Evolutionary conservation across 2,888 invertebrate genomes (phyloP).

Genomic region (Ceriagrion tenellum): DNA sequence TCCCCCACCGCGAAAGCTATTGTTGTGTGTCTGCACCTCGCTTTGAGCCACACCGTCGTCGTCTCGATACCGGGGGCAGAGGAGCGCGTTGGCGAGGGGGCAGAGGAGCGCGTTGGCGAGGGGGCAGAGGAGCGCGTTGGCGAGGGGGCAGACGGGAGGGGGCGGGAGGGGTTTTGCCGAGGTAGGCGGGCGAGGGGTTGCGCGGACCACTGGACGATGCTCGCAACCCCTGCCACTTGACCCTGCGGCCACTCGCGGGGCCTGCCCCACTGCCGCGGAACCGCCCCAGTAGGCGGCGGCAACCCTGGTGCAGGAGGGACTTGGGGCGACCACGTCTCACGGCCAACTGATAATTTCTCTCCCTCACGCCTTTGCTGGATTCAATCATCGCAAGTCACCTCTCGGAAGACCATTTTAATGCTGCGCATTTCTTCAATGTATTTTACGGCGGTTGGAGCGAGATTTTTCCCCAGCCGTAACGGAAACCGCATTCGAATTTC

Average conservation of each 20-base stretch:
- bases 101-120: neutral
- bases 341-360: neutral
- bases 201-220: neutral
- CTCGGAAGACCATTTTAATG: too few species aligned
- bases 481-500: too few species aligned
- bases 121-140: neutral
- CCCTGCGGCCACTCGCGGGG: neutral
- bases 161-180: neutral
- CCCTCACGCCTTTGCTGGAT: too few species aligned
- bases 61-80: neutral
- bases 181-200: neutral
- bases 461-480: too few species aligned
- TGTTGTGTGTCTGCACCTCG: conserved; percentile 65
- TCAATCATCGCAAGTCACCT: too few species aligned
- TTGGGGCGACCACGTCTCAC: neutral
- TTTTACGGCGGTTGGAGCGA: too few species aligned
- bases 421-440: too few species aligned
- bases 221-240: neutral
- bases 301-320: too few species aligned
- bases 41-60: conserved; percentile 60
- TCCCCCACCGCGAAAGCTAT: conserved; percentile 54
- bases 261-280: neutral
- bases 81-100: neutral
- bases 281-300: neutral
- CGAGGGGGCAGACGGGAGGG: neutral